phyloP scores from a whole-genome alignment of 2,888 invertebrate species.

The Tenthredo notha region DNA sequence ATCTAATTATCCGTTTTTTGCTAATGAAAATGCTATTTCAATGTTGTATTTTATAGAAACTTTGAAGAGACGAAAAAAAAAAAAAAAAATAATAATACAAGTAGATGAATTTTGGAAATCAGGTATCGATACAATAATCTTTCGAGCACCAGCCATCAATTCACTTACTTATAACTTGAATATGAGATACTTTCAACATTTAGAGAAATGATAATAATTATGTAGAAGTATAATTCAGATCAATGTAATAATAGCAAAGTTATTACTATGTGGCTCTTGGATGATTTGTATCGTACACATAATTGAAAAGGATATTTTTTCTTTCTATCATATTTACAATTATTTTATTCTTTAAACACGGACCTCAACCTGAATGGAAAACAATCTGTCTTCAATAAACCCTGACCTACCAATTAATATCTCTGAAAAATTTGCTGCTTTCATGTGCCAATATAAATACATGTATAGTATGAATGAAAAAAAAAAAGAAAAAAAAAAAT shows the following conservation, averaged over 20 bases:
- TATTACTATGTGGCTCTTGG: background rate
- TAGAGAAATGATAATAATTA: background rate
- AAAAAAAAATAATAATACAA: background rate
- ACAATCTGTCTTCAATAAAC: conserved; percentile 30
- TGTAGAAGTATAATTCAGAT: background rate
- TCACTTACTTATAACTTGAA: background rate
- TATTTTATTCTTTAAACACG: conserved; percentile 32
- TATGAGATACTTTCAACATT: background rate
- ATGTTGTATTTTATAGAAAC: background rate
- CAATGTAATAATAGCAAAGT: background rate
- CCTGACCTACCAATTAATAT: conserved; percentile 29
- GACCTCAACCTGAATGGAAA: conserved; percentile 10
- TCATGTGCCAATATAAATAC: conserved; percentile 30
- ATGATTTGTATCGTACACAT: conserved; percentile 19
- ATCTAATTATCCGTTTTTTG: background rate
- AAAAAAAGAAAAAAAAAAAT: conserved; percentile 56
- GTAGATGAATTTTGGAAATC: conserved; percentile 9
- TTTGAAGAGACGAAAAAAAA: background rate
- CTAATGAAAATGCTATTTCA: no score
- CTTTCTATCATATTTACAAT: conserved; percentile 15
- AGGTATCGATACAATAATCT: background rate
- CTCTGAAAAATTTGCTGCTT: conserved; percentile 36
- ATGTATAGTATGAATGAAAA: background rate
- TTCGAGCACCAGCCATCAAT: conserved; percentile 21
- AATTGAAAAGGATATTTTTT: background rate